These are phyloP conservation scores for Agrotis ipsilon DNA, from an alignment of 2,888 invertebrate species.

Conservation along the genomic window DNA sequence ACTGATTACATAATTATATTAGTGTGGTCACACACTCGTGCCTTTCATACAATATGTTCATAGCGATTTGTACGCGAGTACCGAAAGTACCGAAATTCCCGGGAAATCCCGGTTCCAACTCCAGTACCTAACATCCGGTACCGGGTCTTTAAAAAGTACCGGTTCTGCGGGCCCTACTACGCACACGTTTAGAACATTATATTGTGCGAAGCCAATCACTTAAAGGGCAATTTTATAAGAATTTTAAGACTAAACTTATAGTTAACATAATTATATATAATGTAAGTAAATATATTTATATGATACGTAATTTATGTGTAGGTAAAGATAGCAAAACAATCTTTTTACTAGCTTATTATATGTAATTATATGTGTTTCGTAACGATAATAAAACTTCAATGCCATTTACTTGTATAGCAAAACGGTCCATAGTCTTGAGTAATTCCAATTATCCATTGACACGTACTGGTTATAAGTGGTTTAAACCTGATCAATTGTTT, in stretches of 20 bases:
- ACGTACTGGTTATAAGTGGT: constrained; percentile 36
- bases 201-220: too few relatives aligned
- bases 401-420: constrained; percentile 25
- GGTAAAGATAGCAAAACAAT: neutral
- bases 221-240: neutral
- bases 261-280: neutral
- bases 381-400: constrained; percentile 35
- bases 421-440: constrained; percentile 32
- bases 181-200: too few relatives aligned
- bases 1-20: too few relatives aligned
- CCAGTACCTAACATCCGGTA: too few relatives aligned
- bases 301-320: too few relatives aligned
- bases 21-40: too few relatives aligned
- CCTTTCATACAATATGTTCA: too few relatives aligned
- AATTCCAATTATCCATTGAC: constrained; percentile 52
- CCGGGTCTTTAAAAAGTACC: too few relatives aligned
- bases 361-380: constrained; percentile 12
- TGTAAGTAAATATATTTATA: constrained; percentile 13
- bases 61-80: too few relatives aligned
- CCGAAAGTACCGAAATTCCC: too few relatives aligned
- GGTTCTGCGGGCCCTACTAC: too few relatives aligned
- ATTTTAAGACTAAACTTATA: neutral
- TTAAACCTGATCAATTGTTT: constrained; percentile 43
- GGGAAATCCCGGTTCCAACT: too few relatives aligned
- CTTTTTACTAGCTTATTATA: constrained; percentile 12